A percentile compares a stretch with the other conserved stretches of the same genome.
Conservation (phyloP, 2,113 vertebrate species). For the Dasyornis broadbenti region DNA sequence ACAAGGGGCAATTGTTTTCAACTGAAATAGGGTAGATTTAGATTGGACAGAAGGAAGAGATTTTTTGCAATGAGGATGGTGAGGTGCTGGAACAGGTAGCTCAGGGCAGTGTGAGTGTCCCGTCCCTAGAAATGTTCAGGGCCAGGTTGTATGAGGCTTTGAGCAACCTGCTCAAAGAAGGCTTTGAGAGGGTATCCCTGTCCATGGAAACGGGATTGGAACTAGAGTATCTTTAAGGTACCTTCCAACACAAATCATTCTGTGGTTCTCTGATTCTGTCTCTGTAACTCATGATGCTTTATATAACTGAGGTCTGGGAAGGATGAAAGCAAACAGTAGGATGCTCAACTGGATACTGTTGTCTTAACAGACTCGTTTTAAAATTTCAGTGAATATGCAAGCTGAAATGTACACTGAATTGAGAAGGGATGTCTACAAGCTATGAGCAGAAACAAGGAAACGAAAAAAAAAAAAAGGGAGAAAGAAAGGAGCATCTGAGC, state of each 20-base stretch:
- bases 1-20: neutral
- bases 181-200: neutral
- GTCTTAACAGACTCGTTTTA: neutral
- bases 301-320: neutral
- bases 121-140: neutral
- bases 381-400: neutral
- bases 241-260: neutral
- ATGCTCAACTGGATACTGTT: neutral
- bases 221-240: neutral
- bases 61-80: neutral
- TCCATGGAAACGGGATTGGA: accelerated
- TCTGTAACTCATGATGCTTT: neutral
- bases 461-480: neutral
- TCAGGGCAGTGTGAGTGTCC: neutral
- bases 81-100: neutral
- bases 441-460: neutral
- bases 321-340: neutral
- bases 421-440: neutral
- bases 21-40: neutral
- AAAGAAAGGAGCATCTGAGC: neutral
- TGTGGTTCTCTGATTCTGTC: neutral
- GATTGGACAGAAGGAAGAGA: neutral
- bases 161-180: no score
- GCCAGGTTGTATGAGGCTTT: neutral
- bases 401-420: neutral